These are phyloP conservation scores for Cheilosia urbana DNA, from an alignment of 2,888 invertebrate species.

Conservation along the genomic window DNA sequence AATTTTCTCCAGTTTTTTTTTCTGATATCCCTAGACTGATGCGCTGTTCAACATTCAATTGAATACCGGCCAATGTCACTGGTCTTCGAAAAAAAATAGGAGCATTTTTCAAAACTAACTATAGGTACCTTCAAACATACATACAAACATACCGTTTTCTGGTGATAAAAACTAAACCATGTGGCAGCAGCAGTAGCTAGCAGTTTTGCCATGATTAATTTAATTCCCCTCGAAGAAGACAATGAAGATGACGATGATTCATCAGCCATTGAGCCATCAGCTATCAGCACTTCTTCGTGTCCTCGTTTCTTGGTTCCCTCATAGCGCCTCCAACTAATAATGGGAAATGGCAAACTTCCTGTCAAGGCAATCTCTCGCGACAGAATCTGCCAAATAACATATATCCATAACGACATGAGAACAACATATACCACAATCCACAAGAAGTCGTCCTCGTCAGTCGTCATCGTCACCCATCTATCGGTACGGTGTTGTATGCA, in stretches of 20 bases:
- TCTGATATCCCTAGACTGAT: no score
- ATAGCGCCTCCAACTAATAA: conserved; percentile 51
- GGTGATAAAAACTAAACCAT: conserved; percentile 6
- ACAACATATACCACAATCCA: conserved; percentile 44
- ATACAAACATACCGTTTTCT: background rate
- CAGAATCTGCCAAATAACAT: conserved; percentile 56
- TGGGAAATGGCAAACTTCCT: conserved; percentile 65
- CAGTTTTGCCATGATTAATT: conserved; percentile 69
- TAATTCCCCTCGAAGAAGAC: conserved; percentile 40
- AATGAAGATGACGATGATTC: conserved; percentile 55
- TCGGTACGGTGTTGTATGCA: background rate
- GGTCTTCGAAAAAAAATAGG: no score
- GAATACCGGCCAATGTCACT: no score
- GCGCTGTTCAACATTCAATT: no score
- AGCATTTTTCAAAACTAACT: background rate
- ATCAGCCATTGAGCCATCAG: conserved; percentile 61
- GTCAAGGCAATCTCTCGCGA: conserved; percentile 54
- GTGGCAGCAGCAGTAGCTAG: conserved; percentile 46
- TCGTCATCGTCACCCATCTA: conserved; percentile 11
- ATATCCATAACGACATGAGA: conserved; percentile 42
- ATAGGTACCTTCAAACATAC: background rate
- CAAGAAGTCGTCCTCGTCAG: background rate
- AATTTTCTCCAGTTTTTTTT: no score
- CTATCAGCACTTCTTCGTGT: conserved; percentile 13
- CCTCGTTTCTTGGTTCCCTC: background rate